Evolutionary conservation across 2,888 invertebrate species (phyloP), one percentile per base, ranked within the genome.

Genomic region (Phyllotreta striolata): DNA sequence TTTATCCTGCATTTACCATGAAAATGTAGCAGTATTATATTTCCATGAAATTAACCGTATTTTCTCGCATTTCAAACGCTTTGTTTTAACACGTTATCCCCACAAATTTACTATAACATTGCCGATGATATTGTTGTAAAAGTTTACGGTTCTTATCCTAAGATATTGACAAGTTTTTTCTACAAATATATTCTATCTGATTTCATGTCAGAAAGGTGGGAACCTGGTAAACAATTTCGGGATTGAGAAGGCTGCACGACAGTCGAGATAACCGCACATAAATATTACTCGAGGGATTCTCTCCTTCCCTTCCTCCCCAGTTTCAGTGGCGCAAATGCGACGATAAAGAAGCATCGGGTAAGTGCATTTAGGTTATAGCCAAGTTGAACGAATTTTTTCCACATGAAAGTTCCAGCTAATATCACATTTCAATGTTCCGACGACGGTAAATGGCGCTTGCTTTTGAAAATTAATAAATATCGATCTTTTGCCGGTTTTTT

Each of bases 151-250:
- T 47, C 7, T 52, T 37, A n/a, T 37, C 24, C 47, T 7, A 14
- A 24, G 34, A 34, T 38, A 43, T 43, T 60, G 37, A 39, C 39
- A 34, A 49, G 54, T 61, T 61, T 24, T 24, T 4, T 47, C 59
- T 63, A 59, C 63, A 65, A 24, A 24, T 62, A 46, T 44, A 44
- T 62, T 61, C 51, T 64, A 51, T 64, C 61, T 64, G 46, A 56
- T 64, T 64, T 64, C 63, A 63, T 63, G 63, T 63, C 63, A 63
- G 63, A 63, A 54, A 58, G 49, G 58, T 51, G 44, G 63, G 55
- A 43, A 63, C 58, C 59, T 43, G 47, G 55, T 55, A 44, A 40
- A 38, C 24, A 13, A 56, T 56, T 56, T 41, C 24, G 24, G 62
- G 49, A 54, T 51, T 35, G 54, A 62, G 55, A 39, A 24, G 43